Evolutionary conservation across 2,888 invertebrate genomes (phyloP), one percentile per base, ranked within the genome.

Genomic region (Xylocampa areola): DNA sequence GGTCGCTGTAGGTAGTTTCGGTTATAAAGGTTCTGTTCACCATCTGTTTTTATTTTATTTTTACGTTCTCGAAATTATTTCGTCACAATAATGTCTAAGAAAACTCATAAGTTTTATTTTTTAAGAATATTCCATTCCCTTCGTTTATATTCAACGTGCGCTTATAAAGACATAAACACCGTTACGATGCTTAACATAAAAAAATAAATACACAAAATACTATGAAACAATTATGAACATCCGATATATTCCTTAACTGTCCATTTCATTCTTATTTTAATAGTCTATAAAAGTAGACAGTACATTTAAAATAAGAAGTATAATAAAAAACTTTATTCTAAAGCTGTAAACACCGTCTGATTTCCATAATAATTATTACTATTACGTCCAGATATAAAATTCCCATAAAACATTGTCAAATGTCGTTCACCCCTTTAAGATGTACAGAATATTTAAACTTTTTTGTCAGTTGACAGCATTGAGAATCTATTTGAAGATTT

Each of bases 341-440:
- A 69, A 64, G 76, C 68, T 67, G 64, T 86, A 82, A 84, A 83
- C 77, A 78, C 69, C 79, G 84, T 81, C 80, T 80, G 77, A 86
- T 88, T 88, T 85, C 80, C 82, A 84, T 86, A n/a, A n/a, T n/a
- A n/a, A n/a, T n/a, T n/a, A 82, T 21, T 48, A 27, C 76, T 80
- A 80, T 82, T 79, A 81, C 73, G 73, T 75, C 68, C 69, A 59
- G 67, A 77, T 76, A 77, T 79, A 76, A 77, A 75, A 73, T 54
- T 65, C 58, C 74, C 67, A 40, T 45, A 52, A 57, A 77, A 84
- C 81, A 84, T 78, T 81, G 82, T 83, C 68, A 66, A 40, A 77
- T 80, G 85, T 81, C 85, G 52, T 85, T 87, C 82, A 85, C 82
- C 82, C 73, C 69, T 76, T 75, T 68, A 74, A 64, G 68, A 74